Evolutionary conservation across 2,797 vertebrate genomes (phyloP).

Genomic region (Microcaecilia unicolor): DNA sequence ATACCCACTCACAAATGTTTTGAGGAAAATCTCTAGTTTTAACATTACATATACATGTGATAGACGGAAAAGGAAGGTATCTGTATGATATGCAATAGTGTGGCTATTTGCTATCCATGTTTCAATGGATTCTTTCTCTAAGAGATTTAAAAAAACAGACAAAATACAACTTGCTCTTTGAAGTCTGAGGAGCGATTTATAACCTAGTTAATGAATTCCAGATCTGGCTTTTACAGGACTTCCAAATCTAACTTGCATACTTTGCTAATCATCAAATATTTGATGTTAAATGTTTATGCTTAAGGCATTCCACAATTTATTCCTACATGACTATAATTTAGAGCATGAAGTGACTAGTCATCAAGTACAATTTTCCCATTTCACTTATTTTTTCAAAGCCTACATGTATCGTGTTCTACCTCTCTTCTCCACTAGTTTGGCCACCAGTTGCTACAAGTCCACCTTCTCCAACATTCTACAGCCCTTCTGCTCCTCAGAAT

Average conservation of each 20-base stretch:
- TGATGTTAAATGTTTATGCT: conserved; percentile 31
- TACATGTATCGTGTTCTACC: neutral
- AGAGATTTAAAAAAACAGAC: too few species aligned
- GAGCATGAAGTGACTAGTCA: neutral
- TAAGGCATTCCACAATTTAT: conserved; percentile 9
- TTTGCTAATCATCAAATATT: conserved; percentile 39
- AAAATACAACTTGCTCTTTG: too few species aligned
- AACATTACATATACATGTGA: too few species aligned
- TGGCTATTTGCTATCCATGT: too few species aligned
- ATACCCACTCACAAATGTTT: too few species aligned
- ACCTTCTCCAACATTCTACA: neutral
- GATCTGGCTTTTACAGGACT: conserved; percentile 40
- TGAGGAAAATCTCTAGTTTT: too few species aligned
- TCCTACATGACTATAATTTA: too few species aligned
- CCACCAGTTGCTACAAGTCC: neutral
- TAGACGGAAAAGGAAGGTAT: too few species aligned
- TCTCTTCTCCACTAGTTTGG: neutral
- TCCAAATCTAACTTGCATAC: conserved; percentile 24
- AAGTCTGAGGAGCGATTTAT: conserved; percentile 41
- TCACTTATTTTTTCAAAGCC: too few species aligned
- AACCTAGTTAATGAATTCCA: conserved; percentile 43
- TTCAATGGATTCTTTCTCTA: too few species aligned
- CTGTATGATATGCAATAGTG: too few species aligned
- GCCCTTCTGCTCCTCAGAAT: too few species aligned
- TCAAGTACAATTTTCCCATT: neutral